Conservation (phyloP, 2,888 invertebrate genomes). For the Adelphocoris suturalis region DNA sequence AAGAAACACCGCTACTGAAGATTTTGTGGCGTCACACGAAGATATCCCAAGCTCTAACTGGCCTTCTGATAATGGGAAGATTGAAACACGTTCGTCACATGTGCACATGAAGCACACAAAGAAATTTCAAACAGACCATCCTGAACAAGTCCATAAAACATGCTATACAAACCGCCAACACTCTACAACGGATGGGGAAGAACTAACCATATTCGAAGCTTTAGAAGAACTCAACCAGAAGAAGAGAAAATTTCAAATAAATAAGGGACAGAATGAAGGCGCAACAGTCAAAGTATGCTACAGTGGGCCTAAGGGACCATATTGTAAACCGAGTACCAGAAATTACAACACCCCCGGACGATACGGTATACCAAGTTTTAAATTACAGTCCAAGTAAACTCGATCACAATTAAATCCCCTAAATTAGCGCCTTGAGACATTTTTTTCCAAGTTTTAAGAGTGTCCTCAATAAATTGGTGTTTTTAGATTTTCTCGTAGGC, state of each 20-base stretch:
- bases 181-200: conserved; percentile 81
- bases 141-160: conserved; percentile 81
- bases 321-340: conserved; percentile 42
- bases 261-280: conserved; percentile 38
- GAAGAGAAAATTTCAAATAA: conserved; percentile 44
- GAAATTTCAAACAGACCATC: conserved; percentile 79
- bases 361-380: conserved; percentile 65
- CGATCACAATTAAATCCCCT: neutral
- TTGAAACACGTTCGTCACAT: conserved; percentile 78
- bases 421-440: neutral
- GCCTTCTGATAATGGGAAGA: conserved; percentile 75
- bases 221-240: conserved; percentile 59
- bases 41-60: conserved; percentile 68
- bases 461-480: neutral
- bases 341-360: conserved; percentile 33
- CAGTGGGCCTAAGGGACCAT: neutral
- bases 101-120: conserved; percentile 79
- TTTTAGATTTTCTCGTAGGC: too few relatives aligned
- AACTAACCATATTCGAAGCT: conserved; percentile 76
- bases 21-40: conserved; percentile 73
- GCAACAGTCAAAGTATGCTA: conserved; percentile 33
- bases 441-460: conserved; percentile 10
- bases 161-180: conserved; percentile 79
- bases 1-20: conserved; percentile 75
- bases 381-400: neutral